phyloP scores from a whole-genome alignment of 2,888 invertebrate species.

The Eretmocerus hayati region DNA sequence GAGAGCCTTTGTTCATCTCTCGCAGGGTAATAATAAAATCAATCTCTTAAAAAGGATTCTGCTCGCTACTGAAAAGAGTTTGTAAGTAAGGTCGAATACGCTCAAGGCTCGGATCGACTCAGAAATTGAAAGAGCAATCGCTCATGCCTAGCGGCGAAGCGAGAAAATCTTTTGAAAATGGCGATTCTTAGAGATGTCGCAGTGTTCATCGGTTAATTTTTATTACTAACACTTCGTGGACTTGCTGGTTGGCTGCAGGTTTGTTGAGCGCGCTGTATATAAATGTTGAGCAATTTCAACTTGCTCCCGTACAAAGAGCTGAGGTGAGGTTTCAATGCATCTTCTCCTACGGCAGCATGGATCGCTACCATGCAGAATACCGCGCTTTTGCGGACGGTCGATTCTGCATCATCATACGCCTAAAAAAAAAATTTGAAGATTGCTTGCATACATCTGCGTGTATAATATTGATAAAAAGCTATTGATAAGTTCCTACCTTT shows the following conservation, averaged over 20 bases:
- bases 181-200: constrained; percentile 40
- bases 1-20: no score
- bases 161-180: constrained; percentile 40
- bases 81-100: background rate
- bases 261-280: constrained; percentile 61
- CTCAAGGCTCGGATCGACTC: constrained; percentile 37
- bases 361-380: constrained; percentile 97
- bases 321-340: constrained; percentile 73
- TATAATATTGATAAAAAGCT: background rate
- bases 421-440: constrained; percentile 42
- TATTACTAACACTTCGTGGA: constrained; percentile 41
- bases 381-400: constrained; percentile 89
- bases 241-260: constrained; percentile 47
- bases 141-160: constrained; percentile 38
- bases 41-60: no score
- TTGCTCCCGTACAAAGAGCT: constrained; percentile 81
- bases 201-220: constrained; percentile 35
- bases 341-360: constrained; percentile 83
- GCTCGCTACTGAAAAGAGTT: constrained; percentile 4
- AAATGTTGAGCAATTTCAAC: constrained; percentile 74
- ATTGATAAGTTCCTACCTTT: constrained; percentile 52
- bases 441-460: background rate
- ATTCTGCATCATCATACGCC: constrained; percentile 87
- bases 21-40: no score
- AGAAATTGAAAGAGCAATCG: constrained; percentile 38